Percentiles rank a stretch among this genome's conserved stretches.
phyloP scores from a whole-genome alignment of 2,797 vertebrate genomes.

The Alfaro cultratus region DNA sequence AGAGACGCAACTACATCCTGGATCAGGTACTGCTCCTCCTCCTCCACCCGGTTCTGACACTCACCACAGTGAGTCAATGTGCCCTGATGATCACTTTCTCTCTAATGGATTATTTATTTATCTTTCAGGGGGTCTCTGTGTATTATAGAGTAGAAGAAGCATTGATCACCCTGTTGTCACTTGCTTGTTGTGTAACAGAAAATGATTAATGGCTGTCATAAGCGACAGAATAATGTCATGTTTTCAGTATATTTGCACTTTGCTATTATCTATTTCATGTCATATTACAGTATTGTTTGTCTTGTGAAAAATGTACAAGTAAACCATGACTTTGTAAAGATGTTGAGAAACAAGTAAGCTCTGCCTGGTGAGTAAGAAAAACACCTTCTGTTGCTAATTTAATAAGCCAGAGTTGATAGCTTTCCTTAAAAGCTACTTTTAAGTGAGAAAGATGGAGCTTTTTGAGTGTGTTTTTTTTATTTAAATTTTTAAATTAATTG shows the following conservation, averaged over 20 bases:
- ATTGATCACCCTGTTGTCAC: constrained; percentile 76
- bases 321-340: constrained; percentile 87
- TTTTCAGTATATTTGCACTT: constrained; percentile 74
- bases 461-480: constrained; percentile 78
- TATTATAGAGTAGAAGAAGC: constrained; percentile 81
- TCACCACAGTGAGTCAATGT: constrained; percentile 76
- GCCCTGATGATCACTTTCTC: constrained; percentile 77
- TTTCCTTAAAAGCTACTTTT: constrained; percentile 76
- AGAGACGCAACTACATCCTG: constrained; percentile 95
- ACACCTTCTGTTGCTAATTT: constrained; percentile 87
- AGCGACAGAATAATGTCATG: constrained; percentile 75
- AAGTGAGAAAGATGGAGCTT: constrained; percentile 81
- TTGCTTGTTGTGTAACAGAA: constrained; percentile 75
- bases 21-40: constrained; percentile 87
- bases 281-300: constrained; percentile 80
- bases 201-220: constrained; percentile 73
- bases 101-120: constrained; percentile 84
- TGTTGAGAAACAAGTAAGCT: constrained; percentile 89
- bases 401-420: constrained; percentile 76
- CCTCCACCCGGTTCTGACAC: constrained; percentile 49
- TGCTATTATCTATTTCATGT: constrained; percentile 67
- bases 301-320: constrained; percentile 85
- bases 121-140: constrained; percentile 82
- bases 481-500: constrained; percentile 71
- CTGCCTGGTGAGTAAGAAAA: constrained; percentile 88